Percentiles rank a stretch among this genome's conserved stretches.
phyloP scores from a whole-genome alignment of 2,113 vertebrate species.

The Rhineura floridana region DNA sequence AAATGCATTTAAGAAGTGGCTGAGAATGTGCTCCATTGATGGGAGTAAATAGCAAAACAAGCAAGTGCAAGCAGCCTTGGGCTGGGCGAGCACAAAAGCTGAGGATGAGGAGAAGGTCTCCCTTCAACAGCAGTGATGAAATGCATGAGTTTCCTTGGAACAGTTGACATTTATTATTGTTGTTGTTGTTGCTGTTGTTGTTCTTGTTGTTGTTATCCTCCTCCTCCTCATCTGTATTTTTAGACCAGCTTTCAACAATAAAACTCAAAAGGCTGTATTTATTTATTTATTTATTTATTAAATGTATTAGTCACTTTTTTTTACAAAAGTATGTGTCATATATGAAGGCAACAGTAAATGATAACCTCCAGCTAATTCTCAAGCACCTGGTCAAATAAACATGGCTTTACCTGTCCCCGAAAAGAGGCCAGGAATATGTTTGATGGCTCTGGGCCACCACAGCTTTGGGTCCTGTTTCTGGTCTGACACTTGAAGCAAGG shows the following conservation, averaged over 20 bases:
- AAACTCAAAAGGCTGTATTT: background rate
- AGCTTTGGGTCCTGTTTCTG: background rate
- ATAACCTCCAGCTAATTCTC: background rate
- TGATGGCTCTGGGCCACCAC: background rate
- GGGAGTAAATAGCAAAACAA: conserved; percentile 74
- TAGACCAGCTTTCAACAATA: background rate
- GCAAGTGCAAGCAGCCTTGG: conserved; percentile 67
- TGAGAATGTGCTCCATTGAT: conserved; percentile 77
- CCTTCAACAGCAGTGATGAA: conserved; percentile 44
- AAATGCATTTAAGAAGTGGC: conserved; percentile 78
- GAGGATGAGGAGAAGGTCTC: conserved; percentile 62
- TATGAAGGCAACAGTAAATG: background rate
- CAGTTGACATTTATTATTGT: background rate
- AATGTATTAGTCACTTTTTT: no score
- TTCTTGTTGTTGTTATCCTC: no score
- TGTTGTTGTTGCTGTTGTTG: no score
- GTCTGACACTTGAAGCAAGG: background rate
- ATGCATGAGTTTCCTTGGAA: background rate
- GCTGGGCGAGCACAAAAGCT: conserved; percentile 72
- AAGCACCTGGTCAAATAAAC: background rate
- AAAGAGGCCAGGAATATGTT: background rate
- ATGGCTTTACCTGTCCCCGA: background rate
- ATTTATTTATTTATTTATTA: no score
- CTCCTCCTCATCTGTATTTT: background rate
- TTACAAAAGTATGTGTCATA: no score